Conservation (phyloP, 2,888 invertebrate genomes). For the Leucania comma region DNA sequence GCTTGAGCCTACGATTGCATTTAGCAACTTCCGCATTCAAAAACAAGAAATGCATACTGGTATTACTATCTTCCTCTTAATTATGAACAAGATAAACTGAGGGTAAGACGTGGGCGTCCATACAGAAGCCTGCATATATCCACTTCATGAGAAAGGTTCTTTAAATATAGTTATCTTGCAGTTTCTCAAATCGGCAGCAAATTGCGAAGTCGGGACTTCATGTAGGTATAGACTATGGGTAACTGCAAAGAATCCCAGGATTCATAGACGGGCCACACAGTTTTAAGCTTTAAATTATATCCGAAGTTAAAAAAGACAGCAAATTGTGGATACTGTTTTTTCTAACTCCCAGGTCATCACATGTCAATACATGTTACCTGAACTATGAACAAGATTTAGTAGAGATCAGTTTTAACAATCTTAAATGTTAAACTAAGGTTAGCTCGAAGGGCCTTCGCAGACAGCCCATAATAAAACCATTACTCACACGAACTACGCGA, state of each 20-base stretch:
- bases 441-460: slow-evolving; percentile 66
- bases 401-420: slow-evolving; percentile 33
- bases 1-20: background rate
- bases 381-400: slow-evolving; percentile 24
- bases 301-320: background rate
- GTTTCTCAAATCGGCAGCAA: background rate
- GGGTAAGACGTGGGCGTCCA: background rate
- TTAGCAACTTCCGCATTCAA: slow-evolving; percentile 18
- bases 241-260: background rate
- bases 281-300: background rate
- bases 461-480: slow-evolving; percentile 69
- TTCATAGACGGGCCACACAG: background rate
- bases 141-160: no score
- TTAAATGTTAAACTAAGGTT: slow-evolving; percentile 51
- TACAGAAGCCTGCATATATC: slow-evolving; percentile 4
- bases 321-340: background rate
- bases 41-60: slow-evolving; percentile 6
- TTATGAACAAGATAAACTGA: slow-evolving; percentile 4
- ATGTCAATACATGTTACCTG: background rate
- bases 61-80: slow-evolving; percentile 2
- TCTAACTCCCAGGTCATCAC: background rate
- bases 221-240: background rate
- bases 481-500: slow-evolving; percentile 76
- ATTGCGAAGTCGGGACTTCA: background rate
- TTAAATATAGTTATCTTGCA: no score